Base-by-base conservation (phyloP, 2,113 vertebrate species). In the Nannobrachium achirus region DNA sequence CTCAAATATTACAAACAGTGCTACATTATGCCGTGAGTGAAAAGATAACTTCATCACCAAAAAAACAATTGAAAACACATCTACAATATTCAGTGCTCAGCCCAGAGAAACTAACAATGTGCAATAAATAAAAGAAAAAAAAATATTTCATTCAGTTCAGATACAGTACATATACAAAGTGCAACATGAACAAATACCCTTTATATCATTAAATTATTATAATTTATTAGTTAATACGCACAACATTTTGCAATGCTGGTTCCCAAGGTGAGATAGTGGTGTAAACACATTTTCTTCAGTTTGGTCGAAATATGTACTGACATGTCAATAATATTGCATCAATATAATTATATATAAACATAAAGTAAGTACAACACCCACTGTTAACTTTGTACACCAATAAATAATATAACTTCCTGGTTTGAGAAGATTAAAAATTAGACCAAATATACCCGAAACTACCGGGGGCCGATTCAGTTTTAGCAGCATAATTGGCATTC, bases 401-500 rank as follows among this genome's bases (percentile, higher is more conserved):
- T 71, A 80, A 52, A 70, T 42, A 62, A 72, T 62, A 25, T 11
- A 53, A 20, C 20, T 52, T 10, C 56, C 1, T 33, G 19, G 13
- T 16, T 39, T 71, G 53, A 79, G 78, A 79, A 87, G 81, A 71
- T 75, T 81, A 80, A 80, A 87, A 82, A 71, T 75, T 0, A 20
- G 16, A 73, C 57, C 57, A 65, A 82, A 80, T 80, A 69, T 75
- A 66, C 75, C 69, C 62, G 6, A 76, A 53, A 69, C 9, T 8
- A 76, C 20, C 62, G 25, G 41, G 64, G 70, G 82, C 40, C 2
- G 49, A 72, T 57, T 77, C 10, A 2, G 49, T 71, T 81, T 84
- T 82, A 88, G 86, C 84, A 92, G 89, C 88, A 86, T 85, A 13
- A 4, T 44, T 61, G 75, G 83, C 63, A 5, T 55, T 73, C 60